Conservation (phyloP, 2,113 vertebrate species). For the Pelodiscus sinensis region DNA sequence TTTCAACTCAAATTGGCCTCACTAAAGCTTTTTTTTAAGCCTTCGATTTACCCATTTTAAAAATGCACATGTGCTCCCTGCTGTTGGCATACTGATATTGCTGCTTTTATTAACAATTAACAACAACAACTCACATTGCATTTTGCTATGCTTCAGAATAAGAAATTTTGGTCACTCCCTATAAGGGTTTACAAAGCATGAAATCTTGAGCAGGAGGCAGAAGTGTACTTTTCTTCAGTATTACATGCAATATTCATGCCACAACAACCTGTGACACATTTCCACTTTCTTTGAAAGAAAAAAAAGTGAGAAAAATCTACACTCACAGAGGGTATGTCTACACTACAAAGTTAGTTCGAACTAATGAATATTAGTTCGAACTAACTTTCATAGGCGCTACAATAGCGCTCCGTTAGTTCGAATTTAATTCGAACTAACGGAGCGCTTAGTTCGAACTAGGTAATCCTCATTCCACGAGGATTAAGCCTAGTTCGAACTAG, state of each 20-base stretch:
- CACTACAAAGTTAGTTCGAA: too few species aligned
- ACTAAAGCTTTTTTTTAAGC: background rate
- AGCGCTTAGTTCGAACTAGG: too few species aligned
- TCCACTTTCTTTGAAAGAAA: background rate
- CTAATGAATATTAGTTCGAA: too few species aligned
- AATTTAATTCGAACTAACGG: too few species aligned
- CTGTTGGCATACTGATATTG: background rate
- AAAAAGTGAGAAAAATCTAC: background rate
- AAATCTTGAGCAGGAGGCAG: background rate
- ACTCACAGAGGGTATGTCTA: too few species aligned
- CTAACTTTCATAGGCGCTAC: too few species aligned
- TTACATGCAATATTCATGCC: accelerated
- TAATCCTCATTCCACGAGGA: too few species aligned
- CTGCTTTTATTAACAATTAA: background rate
- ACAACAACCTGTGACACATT: background rate
- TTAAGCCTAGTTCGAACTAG: too few species aligned
- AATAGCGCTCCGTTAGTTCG: too few species aligned
- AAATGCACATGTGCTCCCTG: background rate
- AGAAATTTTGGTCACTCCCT: background rate
- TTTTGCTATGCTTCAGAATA: accelerated
- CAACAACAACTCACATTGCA: background rate
- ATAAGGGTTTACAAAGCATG: background rate
- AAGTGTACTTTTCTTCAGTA: background rate
- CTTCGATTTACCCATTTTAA: background rate
- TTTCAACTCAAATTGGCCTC: background rate